Evolutionary conservation across 2,888 invertebrate species (phyloP).

Genomic region (Tridacna gigas): DNA sequence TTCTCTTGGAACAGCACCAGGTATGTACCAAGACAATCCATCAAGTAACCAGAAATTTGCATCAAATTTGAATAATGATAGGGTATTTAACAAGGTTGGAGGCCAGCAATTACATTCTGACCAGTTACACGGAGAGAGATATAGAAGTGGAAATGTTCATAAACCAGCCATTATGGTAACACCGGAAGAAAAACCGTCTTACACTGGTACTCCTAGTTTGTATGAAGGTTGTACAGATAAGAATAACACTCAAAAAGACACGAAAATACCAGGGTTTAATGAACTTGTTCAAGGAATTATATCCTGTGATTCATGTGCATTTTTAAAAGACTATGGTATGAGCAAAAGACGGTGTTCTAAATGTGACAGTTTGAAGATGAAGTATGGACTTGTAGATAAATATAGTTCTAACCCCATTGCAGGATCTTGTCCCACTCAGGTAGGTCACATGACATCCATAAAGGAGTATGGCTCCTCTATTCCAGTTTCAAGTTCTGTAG

Average conservation of each 20-base stretch:
- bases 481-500: too few relatives aligned
- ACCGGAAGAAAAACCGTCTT: background rate
- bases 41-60: too few relatives aligned
- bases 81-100: background rate
- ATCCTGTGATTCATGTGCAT: conserved; percentile 53
- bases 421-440: too few relatives aligned
- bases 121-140: background rate
- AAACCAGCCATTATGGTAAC: background rate
- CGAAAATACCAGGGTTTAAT: conserved; percentile 37
- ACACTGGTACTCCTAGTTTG: background rate
- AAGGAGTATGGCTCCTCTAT: too few relatives aligned
- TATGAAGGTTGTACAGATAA: background rate
- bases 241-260: background rate
- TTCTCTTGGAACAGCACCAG: background rate
- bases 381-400: conserved; percentile 2
- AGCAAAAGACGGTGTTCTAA: conserved; percentile 32
- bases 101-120: background rate
- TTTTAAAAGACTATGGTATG: conserved; percentile 60
- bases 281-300: conserved; percentile 37
- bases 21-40: background rate
- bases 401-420: background rate
- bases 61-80: background rate
- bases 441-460: too few relatives aligned
- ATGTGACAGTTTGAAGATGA: conserved; percentile 50
- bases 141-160: background rate